Conservation (phyloP, 2,888 invertebrate species). For the Eucriotettix oculatus region DNA sequence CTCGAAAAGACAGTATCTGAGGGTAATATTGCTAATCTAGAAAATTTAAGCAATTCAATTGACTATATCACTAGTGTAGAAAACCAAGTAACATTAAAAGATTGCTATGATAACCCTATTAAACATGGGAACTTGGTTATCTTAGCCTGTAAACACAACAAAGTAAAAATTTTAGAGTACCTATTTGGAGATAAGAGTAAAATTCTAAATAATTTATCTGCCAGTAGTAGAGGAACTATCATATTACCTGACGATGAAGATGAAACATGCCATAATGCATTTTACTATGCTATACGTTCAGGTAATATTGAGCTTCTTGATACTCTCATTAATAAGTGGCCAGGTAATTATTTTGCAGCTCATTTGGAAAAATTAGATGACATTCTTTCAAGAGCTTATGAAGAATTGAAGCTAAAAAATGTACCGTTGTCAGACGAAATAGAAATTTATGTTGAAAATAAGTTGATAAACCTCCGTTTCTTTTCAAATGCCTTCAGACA, state of each 20-base stretch:
- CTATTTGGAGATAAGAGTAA: conserved; percentile 1
- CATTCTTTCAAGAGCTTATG: conserved; percentile 14
- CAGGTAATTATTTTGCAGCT: conserved; percentile 6
- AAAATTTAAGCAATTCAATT: not conserved
- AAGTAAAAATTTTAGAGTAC: conserved; percentile 6
- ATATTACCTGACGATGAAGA: conserved; percentile 3
- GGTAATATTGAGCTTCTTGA: conserved; percentile 12
- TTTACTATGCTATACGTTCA: conserved; percentile 17
- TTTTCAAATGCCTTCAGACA: not conserved
- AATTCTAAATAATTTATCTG: not conserved
- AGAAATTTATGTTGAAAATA: conserved; percentile 9
- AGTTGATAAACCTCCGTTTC: conserved; percentile 9
- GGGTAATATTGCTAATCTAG: conserved; percentile 3
- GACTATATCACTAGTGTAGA: not conserved
- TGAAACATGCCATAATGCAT: conserved; percentile 12
- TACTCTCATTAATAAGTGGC: conserved; percentile 12
- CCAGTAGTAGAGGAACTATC: not conserved
- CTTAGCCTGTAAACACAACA: conserved; percentile 8
- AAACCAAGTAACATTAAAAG: conserved; percentile 1
- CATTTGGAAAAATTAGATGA: conserved; percentile 11
- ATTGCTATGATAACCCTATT: conserved; percentile 7
- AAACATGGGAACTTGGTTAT: conserved; percentile 8
- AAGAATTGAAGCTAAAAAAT: conserved; percentile 14
- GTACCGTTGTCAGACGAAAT: conserved; percentile 13
- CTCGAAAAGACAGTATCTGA: not conserved